Evolutionary conservation across 2,888 invertebrate genomes (phyloP).

Genomic region (Villa cingulata): DNA sequence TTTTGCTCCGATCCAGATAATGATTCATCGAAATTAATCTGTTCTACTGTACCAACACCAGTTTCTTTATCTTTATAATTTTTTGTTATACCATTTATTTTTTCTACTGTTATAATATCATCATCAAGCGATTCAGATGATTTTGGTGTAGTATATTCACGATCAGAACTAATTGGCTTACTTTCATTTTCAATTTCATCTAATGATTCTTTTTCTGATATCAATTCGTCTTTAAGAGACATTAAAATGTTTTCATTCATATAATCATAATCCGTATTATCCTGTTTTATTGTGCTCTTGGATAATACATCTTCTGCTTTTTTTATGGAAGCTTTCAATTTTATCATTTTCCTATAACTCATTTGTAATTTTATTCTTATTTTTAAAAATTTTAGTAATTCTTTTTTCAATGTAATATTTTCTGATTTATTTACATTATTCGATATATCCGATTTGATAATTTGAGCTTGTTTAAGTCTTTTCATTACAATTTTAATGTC

Average conservation of each 20-base stretch:
- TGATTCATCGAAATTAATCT: not conserved
- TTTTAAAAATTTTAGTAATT: too few species aligned
- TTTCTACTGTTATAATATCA: not conserved
- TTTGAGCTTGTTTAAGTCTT: not conserved
- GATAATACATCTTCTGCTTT: too few species aligned
- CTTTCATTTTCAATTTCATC: slow-evolving; percentile 1
- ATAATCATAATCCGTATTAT: not conserved
- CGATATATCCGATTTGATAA: not conserved
- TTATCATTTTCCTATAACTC: too few species aligned
- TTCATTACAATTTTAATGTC: not conserved
- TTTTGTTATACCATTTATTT: not conserved
- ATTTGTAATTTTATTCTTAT: too few species aligned
- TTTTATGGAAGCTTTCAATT: too few species aligned
- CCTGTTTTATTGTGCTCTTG: not conserved
- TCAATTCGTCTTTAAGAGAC: not conserved
- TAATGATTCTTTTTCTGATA: slow-evolving; percentile 1
- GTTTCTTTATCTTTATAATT: not conserved
- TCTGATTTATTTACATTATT: not conserved
- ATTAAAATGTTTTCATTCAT: not conserved
- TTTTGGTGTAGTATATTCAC: too few species aligned
- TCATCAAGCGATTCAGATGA: too few species aligned
- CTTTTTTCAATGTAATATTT: not conserved
- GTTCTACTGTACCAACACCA: slow-evolving; percentile 10
- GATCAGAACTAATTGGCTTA: too few species aligned
- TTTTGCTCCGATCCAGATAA: not conserved